Conservation (phyloP, 1,140 invertebrate genomes). For the Zaprionus kolodkinae region DNA sequence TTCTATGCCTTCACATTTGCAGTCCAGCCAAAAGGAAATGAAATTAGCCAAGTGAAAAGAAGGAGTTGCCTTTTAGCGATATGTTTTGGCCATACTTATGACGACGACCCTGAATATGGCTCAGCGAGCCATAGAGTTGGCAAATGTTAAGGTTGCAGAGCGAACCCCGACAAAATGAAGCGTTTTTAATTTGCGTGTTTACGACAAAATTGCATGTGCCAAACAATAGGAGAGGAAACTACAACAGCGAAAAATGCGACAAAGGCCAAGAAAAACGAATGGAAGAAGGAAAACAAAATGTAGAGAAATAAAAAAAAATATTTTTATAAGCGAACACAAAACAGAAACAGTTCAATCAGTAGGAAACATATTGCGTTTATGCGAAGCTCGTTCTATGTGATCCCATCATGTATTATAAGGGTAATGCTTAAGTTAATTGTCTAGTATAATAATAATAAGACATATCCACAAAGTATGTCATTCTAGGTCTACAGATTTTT, state of each 20-base stretch:
- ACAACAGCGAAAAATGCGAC: slow-evolving; percentile 12
- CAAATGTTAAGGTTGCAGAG: slow-evolving; percentile 66
- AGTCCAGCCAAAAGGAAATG: slow-evolving; percentile 49
- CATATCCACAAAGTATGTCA: no score
- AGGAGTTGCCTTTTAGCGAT: slow-evolving; percentile 37
- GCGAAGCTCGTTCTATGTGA: no score
- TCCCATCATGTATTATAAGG: no score
- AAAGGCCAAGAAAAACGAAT: slow-evolving; percentile 10
- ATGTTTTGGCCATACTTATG: slow-evolving; percentile 25
- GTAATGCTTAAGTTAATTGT: no score
- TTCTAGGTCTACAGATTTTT: no score
- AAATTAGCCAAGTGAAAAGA: slow-evolving; percentile 55
- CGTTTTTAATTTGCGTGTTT: slow-evolving; percentile 74
- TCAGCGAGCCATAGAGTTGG: slow-evolving; percentile 41
- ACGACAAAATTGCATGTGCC: slow-evolving; percentile 66
- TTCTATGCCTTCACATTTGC: slow-evolving; percentile 28
- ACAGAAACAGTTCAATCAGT: slow-evolving; percentile 1
- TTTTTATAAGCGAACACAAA: slow-evolving; percentile 24
- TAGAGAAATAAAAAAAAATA: slow-evolving; percentile 35
- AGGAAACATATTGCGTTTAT: background rate
- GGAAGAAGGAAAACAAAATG: background rate
- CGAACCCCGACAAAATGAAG: slow-evolving; percentile 23
- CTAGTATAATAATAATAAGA: no score
- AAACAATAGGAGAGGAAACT: slow-evolving; percentile 18
- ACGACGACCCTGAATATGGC: slow-evolving; percentile 47